Base-by-base conservation (phyloP, 35 echinoderm and acorn worm species). In the Strongylocentrotus purpuratus region DNA sequence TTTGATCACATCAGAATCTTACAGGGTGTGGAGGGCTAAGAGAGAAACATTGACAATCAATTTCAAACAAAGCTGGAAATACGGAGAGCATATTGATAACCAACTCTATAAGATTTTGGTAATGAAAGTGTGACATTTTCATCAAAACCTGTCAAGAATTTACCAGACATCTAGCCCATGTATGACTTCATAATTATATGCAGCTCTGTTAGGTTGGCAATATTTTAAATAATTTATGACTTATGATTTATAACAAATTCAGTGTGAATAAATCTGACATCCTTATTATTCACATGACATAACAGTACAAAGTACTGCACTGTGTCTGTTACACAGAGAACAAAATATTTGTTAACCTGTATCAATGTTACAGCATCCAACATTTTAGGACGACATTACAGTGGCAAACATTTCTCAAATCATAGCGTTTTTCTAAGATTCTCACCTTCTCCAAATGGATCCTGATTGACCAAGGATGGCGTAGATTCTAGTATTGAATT, bases 391-490 rank as follows among this genome's bases (percentile, higher is more conserved):
- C 4, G 7, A 15, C 85, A 86, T 86, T 7, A 31, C 28, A 33
- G 15, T 9, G 2, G 12, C 31, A 18, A 7, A 45, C 33, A 45
- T 45, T 89, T 45, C n/a, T 89, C 32, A n/a, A 88, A 88, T 88
- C 17, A 45, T 35, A 45, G 33, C 41, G 14, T 89, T 46, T 89
- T 35, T 10, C 5, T 35, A 41, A 93, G 7, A 48, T 47, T 93
- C 93, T 94, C 87, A 99, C 98, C 98, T 71, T 96, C 94, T 33
- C 88, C 96, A 70, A 92, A 94, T 85, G 98, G 98, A 92, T 92
- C 85, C 31, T n/a, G 92, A 45, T 99, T 99, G 45, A 99, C 96
- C 31, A 96, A 25, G 58, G 88, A 94, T 22, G 98, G 98, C 47
- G 46, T 33, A 33, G 92, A 61, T 50, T 96, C 94, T 86, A 99